Evolutionary conservation across 2,888 invertebrate genomes (phyloP), one percentile per base, ranked within the genome.

Genomic region (Hemaris fuciformis): DNA sequence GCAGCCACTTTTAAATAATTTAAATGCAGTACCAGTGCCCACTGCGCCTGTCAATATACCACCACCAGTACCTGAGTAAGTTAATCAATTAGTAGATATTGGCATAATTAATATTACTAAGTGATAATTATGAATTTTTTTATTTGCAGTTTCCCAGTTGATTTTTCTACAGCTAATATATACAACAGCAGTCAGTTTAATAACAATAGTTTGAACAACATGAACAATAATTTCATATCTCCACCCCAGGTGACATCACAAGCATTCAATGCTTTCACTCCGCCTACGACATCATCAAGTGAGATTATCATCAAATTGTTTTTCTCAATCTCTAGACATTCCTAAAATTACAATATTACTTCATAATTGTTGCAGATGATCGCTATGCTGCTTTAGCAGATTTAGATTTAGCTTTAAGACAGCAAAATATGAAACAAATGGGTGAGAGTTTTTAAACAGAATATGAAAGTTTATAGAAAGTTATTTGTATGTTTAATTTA

Each of bases 371-470:
- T 83, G 82, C 94, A 79, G 97, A 96, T 93, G 99, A 99, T 91
- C 96, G 97, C 72, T 99, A 99, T 91, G 98, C 99, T 70, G 98
- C 99, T 59, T 94, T 99, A 64, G 98, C 98, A 88, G 98, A 98
- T 91, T 94, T 99, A 77, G 98, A 99, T 84, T 93, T 95, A 81
- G 95, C 95, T 76, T 86, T 95, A 74, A 94, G 95, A 75, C 93
- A 93, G 67, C 94, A 94, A 76, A 92, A 93, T 66, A 83, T 87
- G 81, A 91, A 90, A 76, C 85, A 84, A 73, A 85, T 87, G 85
- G 93, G 92, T 92, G 75, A 78, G 77, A 67, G 34, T 64, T 23
- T 48, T 61, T 61, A 31, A 43, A 18, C 27, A 42, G 23, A 42
- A 18, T 8, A 41, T 22, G 7, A 10, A n/a, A 38, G 56, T 31